Conservation (phyloP, 2,113 vertebrate genomes). For the Malurus melanocephalus region DNA sequence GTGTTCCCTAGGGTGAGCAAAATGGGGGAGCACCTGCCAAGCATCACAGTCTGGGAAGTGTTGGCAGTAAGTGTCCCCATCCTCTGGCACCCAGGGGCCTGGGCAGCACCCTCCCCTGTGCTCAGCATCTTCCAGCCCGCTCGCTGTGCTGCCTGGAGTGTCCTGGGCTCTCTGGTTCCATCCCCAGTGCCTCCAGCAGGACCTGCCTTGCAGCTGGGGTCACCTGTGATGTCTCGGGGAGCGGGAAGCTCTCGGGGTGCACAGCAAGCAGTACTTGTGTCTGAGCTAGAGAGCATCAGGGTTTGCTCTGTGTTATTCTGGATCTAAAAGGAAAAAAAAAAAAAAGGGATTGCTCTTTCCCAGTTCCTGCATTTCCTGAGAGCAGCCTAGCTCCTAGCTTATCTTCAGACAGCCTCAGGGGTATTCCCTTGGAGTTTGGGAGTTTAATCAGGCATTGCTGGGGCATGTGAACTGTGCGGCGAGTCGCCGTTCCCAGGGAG, state of each 20-base stretch:
- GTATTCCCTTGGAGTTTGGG: slow-evolving; percentile 53
- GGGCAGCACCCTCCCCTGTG: neutral
- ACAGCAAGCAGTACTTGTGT: neutral
- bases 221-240: fast-evolving
- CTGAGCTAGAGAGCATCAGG: neutral
- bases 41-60: too few relatives aligned
- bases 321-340: neutral
- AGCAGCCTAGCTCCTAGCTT: slow-evolving; percentile 45
- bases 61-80: neutral
- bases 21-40: neutral
- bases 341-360: slow-evolving; percentile 10
- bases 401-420: slow-evolving; percentile 56
- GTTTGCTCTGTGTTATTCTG: neutral
- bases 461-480: slow-evolving; percentile 40
- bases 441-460: slow-evolving; percentile 57
- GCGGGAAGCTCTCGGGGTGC: fast-evolving
- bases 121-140: neutral
- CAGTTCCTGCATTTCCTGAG: slow-evolving; percentile 44
- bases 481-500: slow-evolving; percentile 38
- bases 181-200: neutral
- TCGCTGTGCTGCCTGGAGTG: neutral
- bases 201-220: neutral
- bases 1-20: neutral
- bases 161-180: neutral
- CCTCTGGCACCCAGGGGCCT: neutral